Conservation (phyloP, 2,888 invertebrate species). For the Ennomos fuscantarius region DNA sequence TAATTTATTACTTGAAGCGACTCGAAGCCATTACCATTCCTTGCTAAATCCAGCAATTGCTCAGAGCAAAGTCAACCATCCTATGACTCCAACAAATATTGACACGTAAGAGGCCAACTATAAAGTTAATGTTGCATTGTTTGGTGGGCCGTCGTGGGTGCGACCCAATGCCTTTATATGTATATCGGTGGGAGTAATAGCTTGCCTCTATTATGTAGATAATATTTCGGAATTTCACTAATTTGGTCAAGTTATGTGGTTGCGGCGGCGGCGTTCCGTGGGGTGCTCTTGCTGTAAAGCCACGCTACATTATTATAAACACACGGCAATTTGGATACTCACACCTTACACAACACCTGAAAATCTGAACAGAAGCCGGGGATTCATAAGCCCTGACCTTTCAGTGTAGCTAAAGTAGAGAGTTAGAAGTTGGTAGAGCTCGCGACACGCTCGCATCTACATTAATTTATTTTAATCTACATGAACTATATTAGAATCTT, state of each 20-base stretch:
- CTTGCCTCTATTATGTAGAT: neutral
- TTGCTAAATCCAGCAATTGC: neutral
- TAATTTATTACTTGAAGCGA: no score
- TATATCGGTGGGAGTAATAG: no score
- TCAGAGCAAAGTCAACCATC: conserved; percentile 17
- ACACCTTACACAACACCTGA: neutral
- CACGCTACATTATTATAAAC: conserved; percentile 16
- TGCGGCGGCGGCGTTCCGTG: conserved; percentile 24
- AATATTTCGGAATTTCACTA: conserved; percentile 37
- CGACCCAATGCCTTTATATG: conserved; percentile 45
- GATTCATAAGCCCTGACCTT: no score
- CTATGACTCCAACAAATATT: conserved; percentile 38
- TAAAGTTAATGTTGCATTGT: conserved; percentile 53
- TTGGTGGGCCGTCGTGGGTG: conserved; percentile 46
- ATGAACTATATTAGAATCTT: no score
- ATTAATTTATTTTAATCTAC: no score
- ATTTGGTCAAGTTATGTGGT: conserved; percentile 41
- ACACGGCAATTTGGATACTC: neutral
- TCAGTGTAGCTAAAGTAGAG: no score
- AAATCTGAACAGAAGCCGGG: no score
- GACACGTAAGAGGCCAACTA: conserved; percentile 41
- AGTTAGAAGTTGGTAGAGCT: no score
- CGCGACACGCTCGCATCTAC: no score
- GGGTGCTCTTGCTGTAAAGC: conserved; percentile 23
- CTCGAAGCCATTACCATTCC: no score